A percentile compares a stretch with the other conserved stretches of the same genome.
phyloP scores from a whole-genome alignment of 2,888 invertebrate species.

The Melanchra persicariae region DNA sequence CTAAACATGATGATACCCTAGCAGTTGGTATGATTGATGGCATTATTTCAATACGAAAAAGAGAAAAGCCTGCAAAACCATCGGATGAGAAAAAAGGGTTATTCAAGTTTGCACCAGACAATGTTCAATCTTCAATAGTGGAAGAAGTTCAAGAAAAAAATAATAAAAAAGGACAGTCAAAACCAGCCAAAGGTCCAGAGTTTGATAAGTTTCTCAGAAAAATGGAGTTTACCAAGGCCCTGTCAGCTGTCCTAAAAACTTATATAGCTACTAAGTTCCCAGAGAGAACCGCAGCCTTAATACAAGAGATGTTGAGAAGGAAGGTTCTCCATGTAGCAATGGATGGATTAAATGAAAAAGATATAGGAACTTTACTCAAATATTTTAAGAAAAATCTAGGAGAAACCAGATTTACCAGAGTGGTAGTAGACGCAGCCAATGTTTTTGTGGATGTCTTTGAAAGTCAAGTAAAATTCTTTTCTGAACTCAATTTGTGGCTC shows the following conservation, averaged over 20 bases:
- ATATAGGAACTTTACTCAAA: slow-evolving; percentile 92
- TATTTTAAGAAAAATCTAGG: slow-evolving; percentile 95
- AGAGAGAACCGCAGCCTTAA: slow-evolving; percentile 94
- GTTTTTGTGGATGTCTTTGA: slow-evolving; percentile 94
- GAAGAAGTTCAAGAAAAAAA: slow-evolving; percentile 89
- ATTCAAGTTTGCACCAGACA: slow-evolving; percentile 90
- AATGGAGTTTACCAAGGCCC: slow-evolving; percentile 95
- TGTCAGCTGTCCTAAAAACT: slow-evolving; percentile 92
- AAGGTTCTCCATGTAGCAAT: slow-evolving; percentile 94
- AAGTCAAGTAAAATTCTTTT: slow-evolving; percentile 91
- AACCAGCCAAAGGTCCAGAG: slow-evolving; percentile 82
- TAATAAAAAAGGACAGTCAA: slow-evolving; percentile 57
- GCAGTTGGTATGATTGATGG: slow-evolving; percentile 98
- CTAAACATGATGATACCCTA: slow-evolving; percentile 94
- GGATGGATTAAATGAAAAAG: slow-evolving; percentile 92
- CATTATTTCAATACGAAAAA: slow-evolving; percentile 95
- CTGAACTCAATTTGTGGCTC: slow-evolving; percentile 91
- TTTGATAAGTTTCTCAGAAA: slow-evolving; percentile 94
- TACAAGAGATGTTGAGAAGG: slow-evolving; percentile 96
- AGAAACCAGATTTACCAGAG: slow-evolving; percentile 93
- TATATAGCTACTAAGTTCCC: slow-evolving; percentile 92
- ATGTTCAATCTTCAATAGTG: slow-evolving; percentile 77
- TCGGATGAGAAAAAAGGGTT: slow-evolving; percentile 79
- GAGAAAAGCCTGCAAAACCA: slow-evolving; percentile 91
- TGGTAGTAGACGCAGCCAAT: slow-evolving; percentile 94